A percentile compares a stretch with the other conserved stretches of the same genome.
These are phyloP conservation scores for Aurelia sp. DNA, from an alignment of 30 jellyfish, hydroid and myxozoan species.

Conservation along the genomic window DNA sequence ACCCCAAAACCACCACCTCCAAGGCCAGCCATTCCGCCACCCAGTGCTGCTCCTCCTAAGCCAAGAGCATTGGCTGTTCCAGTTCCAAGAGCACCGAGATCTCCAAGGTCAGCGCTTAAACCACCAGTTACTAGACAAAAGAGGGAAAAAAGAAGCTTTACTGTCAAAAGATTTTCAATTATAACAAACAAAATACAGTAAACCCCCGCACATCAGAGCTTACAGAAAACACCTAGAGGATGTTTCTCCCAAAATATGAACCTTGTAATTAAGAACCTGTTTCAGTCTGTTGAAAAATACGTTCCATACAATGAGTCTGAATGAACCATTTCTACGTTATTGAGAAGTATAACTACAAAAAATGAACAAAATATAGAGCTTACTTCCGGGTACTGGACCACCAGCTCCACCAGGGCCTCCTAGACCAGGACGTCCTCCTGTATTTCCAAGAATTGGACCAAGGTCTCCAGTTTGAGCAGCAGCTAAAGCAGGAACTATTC, in stretches of 20 bases:
- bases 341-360: not conserved
- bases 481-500: conserved; percentile 90
- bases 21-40: conserved; percentile 94
- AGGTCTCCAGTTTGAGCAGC: conserved; percentile 97
- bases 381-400: conserved; percentile 92
- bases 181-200: too few relatives aligned
- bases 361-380: not conserved
- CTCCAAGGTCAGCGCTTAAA: conserved; percentile 95
- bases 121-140: conserved; percentile 68
- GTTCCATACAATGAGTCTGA: too few relatives aligned
- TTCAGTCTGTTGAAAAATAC: too few relatives aligned
- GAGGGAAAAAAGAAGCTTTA: not conserved
- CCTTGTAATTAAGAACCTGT: too few relatives aligned
- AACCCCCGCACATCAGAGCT: too few relatives aligned
- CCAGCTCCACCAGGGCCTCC: conserved; percentile 99
- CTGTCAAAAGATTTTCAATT: not conserved
- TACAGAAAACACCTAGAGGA: too few relatives aligned
- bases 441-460: conserved; percentile 88
- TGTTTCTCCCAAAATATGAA: too few relatives aligned
- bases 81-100: conserved; percentile 95
- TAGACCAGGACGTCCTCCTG: conserved; percentile 95
- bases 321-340: too few relatives aligned
- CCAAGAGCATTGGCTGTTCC: conserved; percentile 97
- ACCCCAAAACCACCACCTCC: conserved; percentile 96
- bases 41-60: conserved; percentile 93